phyloP scores from a whole-genome alignment of 2,113 vertebrate species.

The Probosciger aterrimus region DNA sequence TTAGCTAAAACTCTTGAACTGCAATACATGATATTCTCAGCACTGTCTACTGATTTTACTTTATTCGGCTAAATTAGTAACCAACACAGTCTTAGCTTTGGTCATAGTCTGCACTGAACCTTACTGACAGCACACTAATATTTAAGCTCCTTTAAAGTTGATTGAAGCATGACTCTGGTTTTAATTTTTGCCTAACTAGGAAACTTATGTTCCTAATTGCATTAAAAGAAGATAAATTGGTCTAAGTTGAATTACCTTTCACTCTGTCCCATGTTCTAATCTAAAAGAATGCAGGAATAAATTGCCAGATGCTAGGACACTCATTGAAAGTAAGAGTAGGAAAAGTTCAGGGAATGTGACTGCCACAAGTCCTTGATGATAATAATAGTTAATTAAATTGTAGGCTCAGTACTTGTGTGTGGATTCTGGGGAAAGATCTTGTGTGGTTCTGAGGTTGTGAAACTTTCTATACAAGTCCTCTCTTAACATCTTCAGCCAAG shows the following conservation, averaged over 20 bases:
- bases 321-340: not conserved
- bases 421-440: not conserved
- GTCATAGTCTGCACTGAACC: not conserved
- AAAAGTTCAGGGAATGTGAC: not conserved
- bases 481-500: not conserved
- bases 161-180: not conserved
- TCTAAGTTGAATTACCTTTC: not conserved
- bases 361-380: not conserved
- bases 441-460: not conserved
- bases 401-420: not conserved
- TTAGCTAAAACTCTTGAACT: not conserved
- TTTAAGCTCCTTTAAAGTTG: not conserved
- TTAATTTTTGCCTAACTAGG: not conserved
- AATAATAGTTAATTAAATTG: not conserved
- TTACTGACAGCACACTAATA: not conserved
- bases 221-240: not conserved
- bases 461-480: not conserved
- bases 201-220: not conserved
- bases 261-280: not conserved
- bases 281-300: not conserved
- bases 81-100: not conserved
- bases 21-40: not conserved
- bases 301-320: not conserved
- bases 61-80: not conserved
- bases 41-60: not conserved